phyloP scores from a whole-genome alignment of 2,888 invertebrate genomes.

The Oscheius sp. region DNA sequence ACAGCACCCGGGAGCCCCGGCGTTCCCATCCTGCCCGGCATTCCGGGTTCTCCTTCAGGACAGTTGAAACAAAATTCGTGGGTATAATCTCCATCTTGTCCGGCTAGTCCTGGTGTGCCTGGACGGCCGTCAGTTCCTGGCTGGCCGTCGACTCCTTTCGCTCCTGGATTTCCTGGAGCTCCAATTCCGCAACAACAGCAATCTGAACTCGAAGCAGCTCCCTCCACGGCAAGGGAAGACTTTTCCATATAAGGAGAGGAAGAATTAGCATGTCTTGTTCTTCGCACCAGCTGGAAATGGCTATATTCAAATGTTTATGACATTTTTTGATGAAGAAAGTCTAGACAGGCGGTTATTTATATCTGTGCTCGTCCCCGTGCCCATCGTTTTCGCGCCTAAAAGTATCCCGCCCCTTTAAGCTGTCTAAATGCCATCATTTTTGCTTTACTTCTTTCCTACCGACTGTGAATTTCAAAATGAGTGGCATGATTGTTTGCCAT shows the following conservation, averaged over 20 bases:
- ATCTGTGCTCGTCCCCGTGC: no score
- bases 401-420: no score
- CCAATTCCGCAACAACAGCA: conserved; percentile 23
- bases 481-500: no score
- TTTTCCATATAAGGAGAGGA: neutral
- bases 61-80: conserved; percentile 23
- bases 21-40: neutral
- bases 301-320: neutral
- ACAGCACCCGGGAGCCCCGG: neutral
- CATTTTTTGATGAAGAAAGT: neutral
- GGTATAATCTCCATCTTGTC: conserved; percentile 4
- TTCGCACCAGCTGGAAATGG: no score
- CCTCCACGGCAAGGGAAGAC: neutral
- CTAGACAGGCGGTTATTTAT: no score
- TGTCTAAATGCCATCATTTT: no score
- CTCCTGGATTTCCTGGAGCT: neutral
- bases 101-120: conserved; percentile 9
- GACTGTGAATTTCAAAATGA: no score
- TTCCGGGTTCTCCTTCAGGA: conserved; percentile 19
- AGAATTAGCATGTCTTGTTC: neutral
- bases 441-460: no score
- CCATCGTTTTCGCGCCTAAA: no score
- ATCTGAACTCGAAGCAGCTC: neutral
- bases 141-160: neutral
- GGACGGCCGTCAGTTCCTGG: conserved; percentile 19